These are phyloP conservation scores for Ispidina picta DNA, from an alignment of 2,797 vertebrate genomes.

Conservation along the genomic window DNA sequence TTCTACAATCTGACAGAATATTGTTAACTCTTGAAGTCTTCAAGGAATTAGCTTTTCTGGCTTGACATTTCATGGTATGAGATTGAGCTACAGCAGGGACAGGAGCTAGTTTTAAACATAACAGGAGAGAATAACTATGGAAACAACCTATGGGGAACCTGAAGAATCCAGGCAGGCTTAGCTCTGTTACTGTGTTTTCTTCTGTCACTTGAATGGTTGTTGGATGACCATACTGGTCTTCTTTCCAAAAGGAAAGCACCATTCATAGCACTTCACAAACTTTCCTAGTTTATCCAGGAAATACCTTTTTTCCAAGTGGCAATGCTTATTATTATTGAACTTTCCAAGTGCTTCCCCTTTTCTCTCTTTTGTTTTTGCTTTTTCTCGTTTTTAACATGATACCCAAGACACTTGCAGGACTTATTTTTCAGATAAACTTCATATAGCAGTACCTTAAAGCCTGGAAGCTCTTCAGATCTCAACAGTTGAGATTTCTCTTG, in stretches of 20 bases:
- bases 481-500: conserved; percentile 60
- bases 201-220: neutral
- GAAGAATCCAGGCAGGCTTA: neutral
- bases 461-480: conserved; percentile 48
- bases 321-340: neutral
- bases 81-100: neutral
- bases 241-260: neutral
- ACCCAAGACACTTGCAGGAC: neutral
- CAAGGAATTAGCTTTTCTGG: neutral
- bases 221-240: neutral
- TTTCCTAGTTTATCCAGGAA: neutral
- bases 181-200: neutral
- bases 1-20: neutral
- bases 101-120: neutral
- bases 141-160: neutral
- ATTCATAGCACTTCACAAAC: neutral
- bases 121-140: neutral
- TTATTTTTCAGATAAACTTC: conserved; percentile 36
- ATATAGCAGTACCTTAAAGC: neutral
- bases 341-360: neutral
- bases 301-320: neutral
- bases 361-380: neutral
- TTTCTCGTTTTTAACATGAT: neutral
- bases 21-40: neutral
- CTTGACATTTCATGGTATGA: neutral